Conservation (phyloP, 1,140 invertebrate genomes). For the Drosophila tristis region DNA sequence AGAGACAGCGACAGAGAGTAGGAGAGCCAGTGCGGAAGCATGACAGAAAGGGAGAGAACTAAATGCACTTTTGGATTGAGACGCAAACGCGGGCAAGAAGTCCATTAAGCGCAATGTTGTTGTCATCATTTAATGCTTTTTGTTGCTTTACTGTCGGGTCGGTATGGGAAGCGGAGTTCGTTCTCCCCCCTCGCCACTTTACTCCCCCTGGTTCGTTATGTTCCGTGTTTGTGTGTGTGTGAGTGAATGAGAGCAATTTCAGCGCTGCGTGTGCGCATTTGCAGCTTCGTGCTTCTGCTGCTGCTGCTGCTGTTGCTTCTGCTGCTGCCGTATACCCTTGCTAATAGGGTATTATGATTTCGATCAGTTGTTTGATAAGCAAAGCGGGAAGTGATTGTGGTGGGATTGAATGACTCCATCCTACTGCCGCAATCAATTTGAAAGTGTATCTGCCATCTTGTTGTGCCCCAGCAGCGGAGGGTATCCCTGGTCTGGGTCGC, state of each 20-base stretch:
- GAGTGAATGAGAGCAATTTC: slow-evolving; percentile 66
- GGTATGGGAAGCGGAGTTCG: slow-evolving; percentile 21
- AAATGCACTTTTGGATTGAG: slow-evolving; percentile 78
- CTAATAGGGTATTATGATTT: too few species aligned
- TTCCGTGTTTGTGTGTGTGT: slow-evolving; percentile 14
- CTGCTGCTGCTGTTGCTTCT: slow-evolving; percentile 24
- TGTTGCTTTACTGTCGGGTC: slow-evolving; percentile 62
- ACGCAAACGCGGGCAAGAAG: slow-evolving; percentile 62
- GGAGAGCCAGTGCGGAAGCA: slow-evolving; percentile 7
- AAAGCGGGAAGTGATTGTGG: too few species aligned
- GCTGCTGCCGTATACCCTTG: background rate
- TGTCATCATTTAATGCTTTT: slow-evolving; percentile 82
- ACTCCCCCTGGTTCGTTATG: slow-evolving; percentile 2
- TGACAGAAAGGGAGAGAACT: slow-evolving; percentile 8
- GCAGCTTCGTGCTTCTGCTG: slow-evolving; percentile 47
- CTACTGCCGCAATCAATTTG: too few species aligned
- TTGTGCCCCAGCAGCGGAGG: too few species aligned
- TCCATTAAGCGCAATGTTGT: slow-evolving; percentile 82
- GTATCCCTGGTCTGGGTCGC: too few species aligned
- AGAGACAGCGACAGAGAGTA: slow-evolving; percentile 3
- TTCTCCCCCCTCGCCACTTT: background rate
- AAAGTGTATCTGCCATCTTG: too few species aligned
- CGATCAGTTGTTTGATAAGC: too few species aligned
- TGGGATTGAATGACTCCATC: too few species aligned
- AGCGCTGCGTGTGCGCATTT: slow-evolving; percentile 80